Base-by-base conservation (phyloP, 92 coral and sea anemone genomes). In the Meandrina meandrites region DNA sequence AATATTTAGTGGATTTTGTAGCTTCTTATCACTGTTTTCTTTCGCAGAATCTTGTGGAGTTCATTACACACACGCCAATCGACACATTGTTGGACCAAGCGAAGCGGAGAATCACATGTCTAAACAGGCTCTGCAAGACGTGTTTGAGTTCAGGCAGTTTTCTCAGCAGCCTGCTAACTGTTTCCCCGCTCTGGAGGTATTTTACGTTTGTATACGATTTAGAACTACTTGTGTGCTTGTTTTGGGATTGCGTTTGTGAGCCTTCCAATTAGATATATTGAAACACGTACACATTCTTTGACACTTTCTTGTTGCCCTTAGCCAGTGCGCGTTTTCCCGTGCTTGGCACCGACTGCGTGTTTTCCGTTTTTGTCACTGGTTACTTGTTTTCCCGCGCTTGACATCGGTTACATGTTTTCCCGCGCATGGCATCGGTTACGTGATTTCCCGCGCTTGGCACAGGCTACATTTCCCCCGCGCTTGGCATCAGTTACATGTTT, bases 111-210 rank as follows among this genome's bases (percentile, higher is more conserved):
- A 91, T 81, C 96, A 91, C 90, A 97, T 97, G 99, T 90, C 99
- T 2, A 95, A 94, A 54, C 94, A 92, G 70, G 99, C 99, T 56
- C 86, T 97, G 83, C 90, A 92, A 77, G 99, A 97, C 73, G 99
- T 97, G 83, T 97, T 97, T 88, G 95, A 93, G 54, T 93, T 97
- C 34, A 90, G 87, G 32, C 96, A 93, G 90, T 96, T 86, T 81
- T 97, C 99, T 1, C 98, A 97, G 90, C 99, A 95, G 86, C 99
- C 99, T n/a, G 99, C 99, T 3, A 97, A 97, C 90, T 97, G 99
- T 48, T 95, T 95, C 84, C 90, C 98, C 34, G 95, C 94, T 40
- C 53, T 92, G 76, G 93, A 93, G 97, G 98, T 96, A 94, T 62
- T 22, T 10, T 28, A 47, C 21, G 64, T 77, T 77, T 45, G 34